These are phyloP conservation scores for Ctenoplectra terminalis DNA, from an alignment of 1,140 invertebrate genomes.

Conservation along the genomic window DNA sequence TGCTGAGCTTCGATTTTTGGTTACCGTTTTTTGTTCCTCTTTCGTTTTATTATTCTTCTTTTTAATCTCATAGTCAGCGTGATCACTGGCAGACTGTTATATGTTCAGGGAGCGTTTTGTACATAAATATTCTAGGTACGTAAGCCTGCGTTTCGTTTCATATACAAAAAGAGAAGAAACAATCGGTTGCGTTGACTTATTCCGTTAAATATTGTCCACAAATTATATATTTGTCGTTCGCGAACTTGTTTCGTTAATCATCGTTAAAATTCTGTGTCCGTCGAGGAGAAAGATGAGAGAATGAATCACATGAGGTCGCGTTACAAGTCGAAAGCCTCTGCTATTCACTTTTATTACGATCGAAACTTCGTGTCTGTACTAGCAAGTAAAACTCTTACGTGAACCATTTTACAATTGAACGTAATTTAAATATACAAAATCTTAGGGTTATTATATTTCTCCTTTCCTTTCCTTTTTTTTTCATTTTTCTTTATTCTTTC, in stretches of 20 bases:
- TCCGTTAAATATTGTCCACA: conserved; percentile 41
- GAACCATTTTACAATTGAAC: neutral
- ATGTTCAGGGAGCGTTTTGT: neutral
- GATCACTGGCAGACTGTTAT: neutral
- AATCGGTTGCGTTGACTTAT: conserved; percentile 24
- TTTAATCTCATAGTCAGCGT: neutral
- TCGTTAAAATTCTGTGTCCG: conserved; percentile 3
- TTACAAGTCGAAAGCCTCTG: neutral
- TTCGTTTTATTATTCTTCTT: neutral
- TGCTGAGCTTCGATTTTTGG: neutral
- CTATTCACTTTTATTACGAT: neutral
- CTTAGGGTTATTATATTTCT: neutral
- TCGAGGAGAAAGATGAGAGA: neutral
- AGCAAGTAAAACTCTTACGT: neutral
- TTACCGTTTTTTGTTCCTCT: neutral
- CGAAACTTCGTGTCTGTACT: neutral
- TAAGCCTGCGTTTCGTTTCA: conserved; percentile 7
- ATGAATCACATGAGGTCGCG: conserved; percentile 5
- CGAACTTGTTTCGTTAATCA: neutral
- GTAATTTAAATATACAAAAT: conserved; percentile 27
- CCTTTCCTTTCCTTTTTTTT: neutral
- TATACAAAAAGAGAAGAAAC: conserved; percentile 20
- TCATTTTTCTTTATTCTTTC: neutral
- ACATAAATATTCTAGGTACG: neutral
- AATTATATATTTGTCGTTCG: conserved; percentile 30